A percentile compares a stretch with the other conserved stretches of the same genome.
Conservation (phyloP, 2,113 vertebrate genomes). For the Callipepla californica region DNA sequence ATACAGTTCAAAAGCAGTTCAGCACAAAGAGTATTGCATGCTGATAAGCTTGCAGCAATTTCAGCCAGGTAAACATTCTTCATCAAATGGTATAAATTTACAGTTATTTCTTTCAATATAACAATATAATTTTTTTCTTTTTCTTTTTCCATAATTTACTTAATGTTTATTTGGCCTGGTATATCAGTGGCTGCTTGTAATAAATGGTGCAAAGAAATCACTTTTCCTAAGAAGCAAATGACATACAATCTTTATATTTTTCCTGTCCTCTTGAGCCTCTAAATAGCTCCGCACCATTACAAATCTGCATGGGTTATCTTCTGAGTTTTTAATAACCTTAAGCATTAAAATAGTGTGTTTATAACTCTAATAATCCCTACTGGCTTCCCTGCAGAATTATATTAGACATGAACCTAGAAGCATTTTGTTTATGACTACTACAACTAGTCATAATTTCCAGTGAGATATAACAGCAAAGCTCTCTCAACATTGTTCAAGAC, state of each 20-base stretch:
- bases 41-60: background rate
- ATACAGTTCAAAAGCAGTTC: background rate
- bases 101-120: background rate
- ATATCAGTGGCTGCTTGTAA: background rate
- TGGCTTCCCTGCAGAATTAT: background rate
- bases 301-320: background rate
- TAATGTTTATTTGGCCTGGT: background rate
- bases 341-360: background rate
- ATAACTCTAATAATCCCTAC: background rate
- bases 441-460: background rate
- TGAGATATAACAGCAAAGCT: background rate
- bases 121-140: background rate
- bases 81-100: background rate
- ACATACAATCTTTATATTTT: background rate
- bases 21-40: background rate
- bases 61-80: background rate
- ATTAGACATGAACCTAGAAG: background rate
- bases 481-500: background rate
- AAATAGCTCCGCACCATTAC: background rate
- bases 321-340: constrained; percentile 19
- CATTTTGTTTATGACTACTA: background rate
- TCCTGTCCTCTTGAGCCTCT: background rate
- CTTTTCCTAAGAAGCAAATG: background rate
- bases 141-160: background rate
- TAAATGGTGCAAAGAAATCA: background rate